phyloP scores from a whole-genome alignment of 2,113 vertebrate genomes.

The Paratilapia polleni region DNA sequence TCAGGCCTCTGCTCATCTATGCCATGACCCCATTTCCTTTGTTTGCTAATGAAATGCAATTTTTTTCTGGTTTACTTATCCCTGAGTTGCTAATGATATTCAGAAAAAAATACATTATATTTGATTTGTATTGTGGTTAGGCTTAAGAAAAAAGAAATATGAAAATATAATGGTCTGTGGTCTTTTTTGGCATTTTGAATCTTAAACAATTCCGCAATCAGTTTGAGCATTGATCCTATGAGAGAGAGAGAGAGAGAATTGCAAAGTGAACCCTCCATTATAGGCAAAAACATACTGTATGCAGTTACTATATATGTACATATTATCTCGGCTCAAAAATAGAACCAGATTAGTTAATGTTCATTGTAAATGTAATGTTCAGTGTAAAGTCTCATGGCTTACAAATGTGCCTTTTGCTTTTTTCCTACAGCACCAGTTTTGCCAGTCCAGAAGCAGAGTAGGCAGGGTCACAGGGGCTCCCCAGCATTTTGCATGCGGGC shows the following conservation, averaged over 20 bases:
- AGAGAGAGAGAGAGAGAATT: too few relatives aligned
- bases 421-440: constrained; percentile 33
- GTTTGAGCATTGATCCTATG: too few relatives aligned
- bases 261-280: neutral
- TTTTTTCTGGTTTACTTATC: neutral
- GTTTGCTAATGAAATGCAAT: neutral
- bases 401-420: neutral
- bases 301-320: neutral
- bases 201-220: too few relatives aligned
- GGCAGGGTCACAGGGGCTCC: constrained; percentile 1
- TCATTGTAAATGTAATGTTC: too few relatives aligned
- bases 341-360: neutral
- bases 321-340: neutral
- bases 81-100: neutral
- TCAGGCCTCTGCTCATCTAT: neutral
- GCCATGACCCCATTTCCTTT: neutral
- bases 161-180: neutral
- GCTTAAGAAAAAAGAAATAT: neutral
- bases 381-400: neutral
- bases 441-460: constrained; percentile 38
- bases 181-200: too few relatives aligned
- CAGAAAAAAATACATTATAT: neutral
- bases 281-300: neutral
- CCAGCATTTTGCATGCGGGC: constrained; percentile 82
- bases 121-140: neutral